Percentiles rank a stretch among this genome's conserved stretches.
phyloP scores from a whole-genome alignment of 2,797 vertebrate genomes.

The Premnoplex brunnescens region DNA sequence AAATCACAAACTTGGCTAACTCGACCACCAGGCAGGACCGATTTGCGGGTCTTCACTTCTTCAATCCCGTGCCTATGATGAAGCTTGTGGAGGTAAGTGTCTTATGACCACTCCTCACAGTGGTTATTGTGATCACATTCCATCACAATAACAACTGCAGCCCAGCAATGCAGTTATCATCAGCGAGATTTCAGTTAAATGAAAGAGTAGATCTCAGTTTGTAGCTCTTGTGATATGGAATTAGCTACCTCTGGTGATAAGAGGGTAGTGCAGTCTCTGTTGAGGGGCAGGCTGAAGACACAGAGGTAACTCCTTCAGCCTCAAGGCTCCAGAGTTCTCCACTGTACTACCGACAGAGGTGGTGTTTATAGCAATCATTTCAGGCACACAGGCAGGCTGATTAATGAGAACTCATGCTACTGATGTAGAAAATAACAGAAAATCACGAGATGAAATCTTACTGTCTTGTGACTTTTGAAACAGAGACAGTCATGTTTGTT shows the following conservation, averaged over 20 bases:
- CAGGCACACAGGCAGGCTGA: neutral
- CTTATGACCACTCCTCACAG: neutral
- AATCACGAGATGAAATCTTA: neutral
- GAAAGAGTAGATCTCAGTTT: neutral
- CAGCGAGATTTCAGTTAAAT: neutral
- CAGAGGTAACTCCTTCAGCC: neutral
- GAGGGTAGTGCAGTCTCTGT: neutral
- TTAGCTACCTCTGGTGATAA: neutral
- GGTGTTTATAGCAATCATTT: neutral
- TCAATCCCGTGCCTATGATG: slow-evolving; percentile 98
- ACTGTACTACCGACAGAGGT: neutral
- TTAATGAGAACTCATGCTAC: neutral
- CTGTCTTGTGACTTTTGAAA: neutral
- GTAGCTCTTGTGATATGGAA: neutral
- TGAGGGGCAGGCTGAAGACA: neutral
- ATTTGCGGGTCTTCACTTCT: slow-evolving; percentile 96
- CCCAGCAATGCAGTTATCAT: neutral
- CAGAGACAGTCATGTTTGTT: neutral
- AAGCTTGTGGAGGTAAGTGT: slow-evolving; percentile 91
- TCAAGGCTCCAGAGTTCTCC: neutral
- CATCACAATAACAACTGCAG: neutral
- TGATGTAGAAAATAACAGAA: neutral
- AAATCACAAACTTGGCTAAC: slow-evolving; percentile 88
- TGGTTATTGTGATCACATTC: neutral
- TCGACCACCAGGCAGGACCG: slow-evolving; percentile 89